Evolutionary conservation across 2,888 invertebrate genomes (phyloP), one percentile per base, ranked within the genome.

Genomic region (Malthinus seriepunctatus): DNA sequence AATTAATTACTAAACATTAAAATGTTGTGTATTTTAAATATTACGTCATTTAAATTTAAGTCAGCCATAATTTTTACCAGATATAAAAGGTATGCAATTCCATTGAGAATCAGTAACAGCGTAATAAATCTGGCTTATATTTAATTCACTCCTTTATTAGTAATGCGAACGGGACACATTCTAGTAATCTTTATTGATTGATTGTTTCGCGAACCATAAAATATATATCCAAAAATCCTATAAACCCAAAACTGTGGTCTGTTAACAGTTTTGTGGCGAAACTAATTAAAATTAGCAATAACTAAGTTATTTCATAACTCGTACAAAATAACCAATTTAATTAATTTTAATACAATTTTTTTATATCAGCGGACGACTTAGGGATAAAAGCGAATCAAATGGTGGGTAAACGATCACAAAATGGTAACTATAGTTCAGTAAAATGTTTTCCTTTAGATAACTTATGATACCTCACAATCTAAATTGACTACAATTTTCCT

Each of bases 311-410:
- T 23, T 23, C 5, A n/a, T n/a, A n/a, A n/a, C n/a, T n/a, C n/a
- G n/a, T n/a, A n/a, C n/a, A n/a, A n/a, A n/a, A n/a, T n/a, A n/a
- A n/a, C n/a, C n/a, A n/a, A n/a, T n/a, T n/a, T n/a, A 23, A 23
- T 23, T 23, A n/a, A 23, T 23, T 23, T 23, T 23, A 2, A 5
- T 23, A 23, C 23, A 2, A 5, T 23, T 23, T 23, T 23, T 23
- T n/a, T n/a, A n/a, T 23, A 23, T 23, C 2, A 23, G 23, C 5
- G 5, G 23, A 23, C 23, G 67, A 69, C 68, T 69, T 67, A 67
- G 65, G 67, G 68, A 67, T 69, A 63, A 67, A 67, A 57, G 52
- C 33, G 44, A 54, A 58, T 62, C 58, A 63, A 63, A 63, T 64
- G 62, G 64, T 56, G 23, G 23, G 23, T 23, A 23, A 23, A 23